Conservation (phyloP, 2,888 invertebrate genomes). For the Formica aserva region DNA sequence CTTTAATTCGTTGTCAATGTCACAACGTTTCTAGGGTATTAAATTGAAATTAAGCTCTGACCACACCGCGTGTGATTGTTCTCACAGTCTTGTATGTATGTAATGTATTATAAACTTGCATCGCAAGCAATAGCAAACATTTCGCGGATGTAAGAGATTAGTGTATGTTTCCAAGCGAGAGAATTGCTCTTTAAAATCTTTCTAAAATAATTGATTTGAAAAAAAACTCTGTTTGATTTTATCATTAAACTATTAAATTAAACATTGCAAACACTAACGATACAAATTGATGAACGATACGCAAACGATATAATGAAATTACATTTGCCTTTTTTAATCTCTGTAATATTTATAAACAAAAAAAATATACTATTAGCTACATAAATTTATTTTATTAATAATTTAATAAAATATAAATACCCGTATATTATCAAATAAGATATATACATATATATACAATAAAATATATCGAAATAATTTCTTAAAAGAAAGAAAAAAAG, state of each 20-base stretch:
- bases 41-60: conserved; percentile 46
- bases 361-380: neutral
- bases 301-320: neutral
- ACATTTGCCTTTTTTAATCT: conserved; percentile 4
- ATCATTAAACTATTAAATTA: conserved; percentile 1
- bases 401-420: neutral
- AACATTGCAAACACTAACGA: neutral
- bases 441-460: too few relatives aligned
- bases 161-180: neutral
- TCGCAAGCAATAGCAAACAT: neutral
- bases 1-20: conserved; percentile 58
- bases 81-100: conserved; percentile 23
- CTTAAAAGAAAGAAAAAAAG: neutral
- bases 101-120: conserved; percentile 12
- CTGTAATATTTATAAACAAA: neutral
- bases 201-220: neutral
- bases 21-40: conserved; percentile 43
- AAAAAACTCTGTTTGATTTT: conserved; percentile 1
- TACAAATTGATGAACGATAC: neutral
- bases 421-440: neutral
- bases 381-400: neutral
- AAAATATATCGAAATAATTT: neutral
- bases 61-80: conserved; percentile 35
- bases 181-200: neutral
- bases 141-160: neutral